These are phyloP conservation scores for Catonia carolina DNA, from an alignment of 2,888 invertebrate genomes.

Conservation along the genomic window DNA sequence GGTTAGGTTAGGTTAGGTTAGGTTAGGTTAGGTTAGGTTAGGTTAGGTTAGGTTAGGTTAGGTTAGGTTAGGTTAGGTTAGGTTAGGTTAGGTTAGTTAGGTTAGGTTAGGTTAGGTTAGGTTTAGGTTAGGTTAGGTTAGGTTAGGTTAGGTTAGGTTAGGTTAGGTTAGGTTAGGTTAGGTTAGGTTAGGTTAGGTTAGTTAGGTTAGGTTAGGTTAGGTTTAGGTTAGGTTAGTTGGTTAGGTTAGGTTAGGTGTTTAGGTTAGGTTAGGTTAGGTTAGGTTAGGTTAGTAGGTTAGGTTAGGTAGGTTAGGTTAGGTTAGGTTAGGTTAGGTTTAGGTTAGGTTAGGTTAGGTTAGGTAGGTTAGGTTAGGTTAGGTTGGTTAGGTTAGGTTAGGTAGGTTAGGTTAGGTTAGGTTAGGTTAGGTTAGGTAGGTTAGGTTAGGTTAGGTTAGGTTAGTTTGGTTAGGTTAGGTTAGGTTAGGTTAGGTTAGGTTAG, in stretches of 20 bases:
- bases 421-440: too few relatives aligned
- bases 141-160: background rate
- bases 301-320: too few relatives aligned
- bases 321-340: too few relatives aligned
- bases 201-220: too few relatives aligned
- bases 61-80: conserved; percentile 24
- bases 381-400: too few relatives aligned
- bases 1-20: conserved; percentile 24
- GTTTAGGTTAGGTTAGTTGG: background rate
- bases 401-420: too few relatives aligned
- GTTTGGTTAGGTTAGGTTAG: conserved; percentile 14
- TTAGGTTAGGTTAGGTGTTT: conserved; percentile 18
- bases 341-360: too few relatives aligned
- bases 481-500: conserved; percentile 18
- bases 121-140: conserved; percentile 17
- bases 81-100: conserved; percentile 25
- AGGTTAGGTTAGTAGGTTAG: conserved; percentile 11
- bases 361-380: too few relatives aligned
- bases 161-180: background rate
- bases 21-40: conserved; percentile 25
- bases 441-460: background rate
- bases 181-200: too few relatives aligned
- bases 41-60: conserved; percentile 25
- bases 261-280: background rate
- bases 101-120: background rate